A percentile compares a stretch with the other conserved stretches of the same genome.
phyloP scores from a whole-genome alignment of 2,888 invertebrate genomes.

The Idaea dimidiata region DNA sequence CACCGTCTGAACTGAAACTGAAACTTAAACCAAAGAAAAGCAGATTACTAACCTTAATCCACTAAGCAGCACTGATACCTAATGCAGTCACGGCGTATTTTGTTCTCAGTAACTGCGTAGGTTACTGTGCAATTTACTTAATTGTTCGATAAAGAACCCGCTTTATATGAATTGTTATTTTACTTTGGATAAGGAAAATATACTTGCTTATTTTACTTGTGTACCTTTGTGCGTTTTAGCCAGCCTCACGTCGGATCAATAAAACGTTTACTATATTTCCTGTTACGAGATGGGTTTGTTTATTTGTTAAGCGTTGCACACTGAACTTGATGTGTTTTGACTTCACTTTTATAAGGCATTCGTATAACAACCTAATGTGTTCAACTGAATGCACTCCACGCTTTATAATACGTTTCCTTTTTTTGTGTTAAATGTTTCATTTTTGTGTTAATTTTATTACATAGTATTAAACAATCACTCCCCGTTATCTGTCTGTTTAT shows the following conservation, averaged over 20 bases:
- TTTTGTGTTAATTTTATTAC: too few species aligned
- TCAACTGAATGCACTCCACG: too few species aligned
- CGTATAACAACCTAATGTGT: too few species aligned
- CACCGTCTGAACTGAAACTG: conserved; percentile 25
- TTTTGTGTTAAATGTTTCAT: too few species aligned
- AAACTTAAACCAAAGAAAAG: conserved; percentile 34
- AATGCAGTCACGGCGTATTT: conserved; percentile 3
- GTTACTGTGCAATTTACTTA: background rate
- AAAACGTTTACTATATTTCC: background rate
- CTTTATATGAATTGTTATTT: conserved; percentile 1
- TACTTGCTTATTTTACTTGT: background rate
- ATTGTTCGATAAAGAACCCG: background rate
- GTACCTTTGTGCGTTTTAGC: conserved; percentile 1
- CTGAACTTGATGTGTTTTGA: background rate
- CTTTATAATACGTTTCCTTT: too few species aligned
- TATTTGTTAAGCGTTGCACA: background rate
- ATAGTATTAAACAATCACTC: too few species aligned
- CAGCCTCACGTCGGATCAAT: background rate
- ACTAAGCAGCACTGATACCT: conserved; percentile 2
- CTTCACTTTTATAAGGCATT: background rate
- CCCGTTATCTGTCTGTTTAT: too few species aligned
- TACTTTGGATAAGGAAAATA: conserved; percentile 1
- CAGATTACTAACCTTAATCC: conserved; percentile 19
- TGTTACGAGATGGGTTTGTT: background rate
- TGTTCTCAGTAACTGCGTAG: background rate